Conservation (phyloP, 1,140 invertebrate genomes). For the Ectropis grisescens region DNA sequence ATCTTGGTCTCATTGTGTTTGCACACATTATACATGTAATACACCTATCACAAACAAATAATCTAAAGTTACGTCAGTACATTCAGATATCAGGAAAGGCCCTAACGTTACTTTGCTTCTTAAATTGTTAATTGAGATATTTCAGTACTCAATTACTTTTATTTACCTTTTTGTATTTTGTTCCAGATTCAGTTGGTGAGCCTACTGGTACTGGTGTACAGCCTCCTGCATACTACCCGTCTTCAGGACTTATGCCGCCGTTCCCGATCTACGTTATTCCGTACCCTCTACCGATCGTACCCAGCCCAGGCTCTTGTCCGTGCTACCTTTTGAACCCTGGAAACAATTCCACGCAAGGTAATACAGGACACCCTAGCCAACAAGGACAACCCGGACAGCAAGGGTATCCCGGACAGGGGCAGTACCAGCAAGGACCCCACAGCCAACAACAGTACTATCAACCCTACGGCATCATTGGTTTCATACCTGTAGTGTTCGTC, state of each 20-base stretch:
- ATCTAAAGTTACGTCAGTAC: too few species aligned
- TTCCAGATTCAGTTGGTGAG: conserved; percentile 31
- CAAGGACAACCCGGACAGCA: too few species aligned
- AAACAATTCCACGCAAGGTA: conserved; percentile 23
- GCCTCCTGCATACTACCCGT: conserved; percentile 41
- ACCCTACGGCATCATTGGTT: conserved; percentile 68
- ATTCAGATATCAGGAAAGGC: too few species aligned
- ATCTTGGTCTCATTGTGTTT: too few species aligned
- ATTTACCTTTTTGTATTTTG: conserved; percentile 19
- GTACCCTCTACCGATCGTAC: conserved; percentile 69
- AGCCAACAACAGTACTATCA: conserved; percentile 25
- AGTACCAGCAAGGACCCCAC: too few species aligned
- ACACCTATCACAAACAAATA: too few species aligned
- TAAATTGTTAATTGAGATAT: background rate
- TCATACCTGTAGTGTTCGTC: conserved; percentile 73
- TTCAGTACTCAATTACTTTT: conserved; percentile 1
- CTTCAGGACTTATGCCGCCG: conserved; percentile 41
- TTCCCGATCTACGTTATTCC: conserved; percentile 69
- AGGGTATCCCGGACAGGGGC: too few species aligned
- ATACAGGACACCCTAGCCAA: too few species aligned
- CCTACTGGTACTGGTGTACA: conserved; percentile 57
- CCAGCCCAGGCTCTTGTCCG: conserved; percentile 67
- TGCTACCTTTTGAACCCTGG: conserved; percentile 69
- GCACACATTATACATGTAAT: too few species aligned
- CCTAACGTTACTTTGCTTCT: too few species aligned